Evolutionary conservation across 2,888 invertebrate genomes (phyloP).

Genomic region (Xylota segnis): DNA sequence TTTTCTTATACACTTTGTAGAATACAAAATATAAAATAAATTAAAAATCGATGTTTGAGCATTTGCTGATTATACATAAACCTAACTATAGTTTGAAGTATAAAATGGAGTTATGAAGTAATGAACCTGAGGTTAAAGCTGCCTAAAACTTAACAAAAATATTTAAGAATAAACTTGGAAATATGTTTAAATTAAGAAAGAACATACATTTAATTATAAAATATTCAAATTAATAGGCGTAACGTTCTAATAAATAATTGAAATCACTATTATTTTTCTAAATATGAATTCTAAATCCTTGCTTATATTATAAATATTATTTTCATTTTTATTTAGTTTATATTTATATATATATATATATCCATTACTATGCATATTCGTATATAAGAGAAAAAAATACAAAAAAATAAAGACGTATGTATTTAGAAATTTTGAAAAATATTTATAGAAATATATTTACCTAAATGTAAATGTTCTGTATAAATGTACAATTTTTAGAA

Average conservation of each 20-base stretch:
- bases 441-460: conserved; percentile 73
- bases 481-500: conserved; percentile 77
- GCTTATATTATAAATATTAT: conserved; percentile 41
- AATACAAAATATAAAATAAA: conserved; percentile 35
- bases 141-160: conserved; percentile 73
- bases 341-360: conserved; percentile 32
- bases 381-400: conserved; percentile 44
- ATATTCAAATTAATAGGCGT: conserved; percentile 36
- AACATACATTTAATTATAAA: conserved; percentile 42
- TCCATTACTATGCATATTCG: conserved; percentile 56
- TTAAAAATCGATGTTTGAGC: conserved; percentile 38
- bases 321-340: conserved; percentile 44
- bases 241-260: conserved; percentile 30
- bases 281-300: conserved; percentile 48
- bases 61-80: conserved; percentile 47
- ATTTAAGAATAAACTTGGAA: conserved; percentile 22
- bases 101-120: conserved; percentile 39
- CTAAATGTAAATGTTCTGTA: conserved; percentile 77
- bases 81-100: conserved; percentile 18
- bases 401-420: conserved; percentile 68
- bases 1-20: conserved; percentile 15
- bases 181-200: conserved; percentile 34
- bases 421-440: conserved; percentile 71
- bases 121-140: conserved; percentile 77
- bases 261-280: conserved; percentile 56